A percentile compares a stretch with the other conserved stretches of the same genome.
Evolutionary conservation across 2,888 invertebrate species (phyloP).

Genomic region (Tetragnatha montana): DNA sequence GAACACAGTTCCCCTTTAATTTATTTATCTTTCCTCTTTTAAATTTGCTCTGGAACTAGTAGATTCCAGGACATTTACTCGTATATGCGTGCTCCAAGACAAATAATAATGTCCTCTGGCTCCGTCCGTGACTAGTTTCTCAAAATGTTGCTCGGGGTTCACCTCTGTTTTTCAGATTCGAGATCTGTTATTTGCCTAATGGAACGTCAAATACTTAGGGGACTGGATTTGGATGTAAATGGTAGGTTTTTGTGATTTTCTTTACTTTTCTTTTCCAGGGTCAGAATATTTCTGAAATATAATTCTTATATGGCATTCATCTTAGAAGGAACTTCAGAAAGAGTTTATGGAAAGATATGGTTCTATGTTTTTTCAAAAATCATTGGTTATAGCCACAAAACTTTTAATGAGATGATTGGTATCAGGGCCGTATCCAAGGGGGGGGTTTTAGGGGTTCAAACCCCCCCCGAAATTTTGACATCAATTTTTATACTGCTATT

Average conservation of each 20-base stretch:
- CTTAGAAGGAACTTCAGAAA: too few species aligned
- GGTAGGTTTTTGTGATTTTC: background rate
- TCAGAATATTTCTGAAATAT: background rate
- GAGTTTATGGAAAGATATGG: too few species aligned
- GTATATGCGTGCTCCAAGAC: background rate
- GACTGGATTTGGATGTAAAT: background rate
- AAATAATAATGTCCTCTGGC: background rate
- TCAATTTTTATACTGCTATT: too few species aligned
- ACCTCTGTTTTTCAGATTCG: background rate
- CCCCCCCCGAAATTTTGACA: too few species aligned
- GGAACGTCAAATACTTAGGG: background rate
- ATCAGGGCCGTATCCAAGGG: too few species aligned
- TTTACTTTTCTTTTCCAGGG: background rate
- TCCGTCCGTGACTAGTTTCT: background rate
- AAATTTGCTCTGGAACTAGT: background rate
- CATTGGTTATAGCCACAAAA: too few species aligned
- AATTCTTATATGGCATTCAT: background rate
- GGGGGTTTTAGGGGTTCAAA: too few species aligned
- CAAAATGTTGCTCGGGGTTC: background rate
- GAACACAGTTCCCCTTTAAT: too few species aligned
- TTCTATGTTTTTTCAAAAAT: too few species aligned
- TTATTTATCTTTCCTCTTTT: too few species aligned
- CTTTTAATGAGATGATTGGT: too few species aligned
- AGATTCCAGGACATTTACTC: background rate
- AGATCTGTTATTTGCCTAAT: background rate